Evolutionary conservation across 2,113 vertebrate species (phyloP).

Genomic region (Myotis yumanensis): DNA sequence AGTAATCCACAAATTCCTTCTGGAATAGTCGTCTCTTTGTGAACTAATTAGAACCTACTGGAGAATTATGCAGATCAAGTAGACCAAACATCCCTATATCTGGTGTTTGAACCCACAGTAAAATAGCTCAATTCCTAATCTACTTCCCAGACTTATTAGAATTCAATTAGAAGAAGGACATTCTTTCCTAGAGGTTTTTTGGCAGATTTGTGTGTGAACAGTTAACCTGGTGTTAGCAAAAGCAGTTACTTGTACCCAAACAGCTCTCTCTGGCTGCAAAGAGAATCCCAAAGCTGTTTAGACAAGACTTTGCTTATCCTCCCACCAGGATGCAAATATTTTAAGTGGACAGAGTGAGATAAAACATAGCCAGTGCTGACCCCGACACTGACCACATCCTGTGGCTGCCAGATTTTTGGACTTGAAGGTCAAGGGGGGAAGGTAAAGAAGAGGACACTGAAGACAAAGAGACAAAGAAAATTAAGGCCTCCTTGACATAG

Average conservation of each 20-base stretch:
- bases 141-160: slow-evolving; percentile 73
- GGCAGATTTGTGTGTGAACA: slow-evolving; percentile 78
- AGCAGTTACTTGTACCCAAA: slow-evolving; percentile 74
- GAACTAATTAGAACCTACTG: slow-evolving; percentile 48
- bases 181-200: slow-evolving; percentile 56
- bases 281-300: slow-evolving; percentile 66
- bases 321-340: slow-evolving; percentile 63
- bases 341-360: slow-evolving; percentile 69
- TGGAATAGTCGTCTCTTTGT: slow-evolving; percentile 16
- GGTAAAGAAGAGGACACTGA: slow-evolving; percentile 1
- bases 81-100: slow-evolving; percentile 3
- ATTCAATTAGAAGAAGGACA: slow-evolving; percentile 72
- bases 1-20: slow-evolving; percentile 25
- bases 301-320: slow-evolving; percentile 58
- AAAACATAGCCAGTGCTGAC: slow-evolving; percentile 36
- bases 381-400: slow-evolving; percentile 51
- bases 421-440: slow-evolving; percentile 55
- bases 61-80: slow-evolving; percentile 59
- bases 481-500: neutral
- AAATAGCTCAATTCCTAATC: slow-evolving; percentile 70
- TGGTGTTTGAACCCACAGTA: slow-evolving; percentile 54
- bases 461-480: slow-evolving; percentile 32
- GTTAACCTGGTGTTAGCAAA: slow-evolving; percentile 67
- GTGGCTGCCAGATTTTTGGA: neutral
- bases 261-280: slow-evolving; percentile 51